phyloP scores from a whole-genome alignment of 1,140 invertebrate species.

The Meloidogyne exigua region DNA sequence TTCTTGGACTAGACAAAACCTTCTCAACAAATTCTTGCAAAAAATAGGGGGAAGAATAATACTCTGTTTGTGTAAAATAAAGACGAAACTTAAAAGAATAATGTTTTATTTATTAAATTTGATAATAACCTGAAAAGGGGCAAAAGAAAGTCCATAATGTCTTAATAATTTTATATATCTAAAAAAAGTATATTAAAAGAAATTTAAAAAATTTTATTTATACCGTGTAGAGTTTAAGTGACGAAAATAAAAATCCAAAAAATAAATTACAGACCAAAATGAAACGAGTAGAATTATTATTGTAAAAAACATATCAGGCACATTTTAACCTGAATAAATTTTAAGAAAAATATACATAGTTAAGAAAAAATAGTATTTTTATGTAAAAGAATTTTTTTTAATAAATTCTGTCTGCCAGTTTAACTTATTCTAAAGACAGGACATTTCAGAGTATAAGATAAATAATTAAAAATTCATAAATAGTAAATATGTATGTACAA shows the following conservation, averaged over 20 bases:
- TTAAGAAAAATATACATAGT: not conserved
- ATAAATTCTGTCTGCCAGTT: too few species aligned
- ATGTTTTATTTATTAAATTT: not conserved
- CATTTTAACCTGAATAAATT: not conserved
- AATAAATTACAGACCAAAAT: conserved; percentile 35
- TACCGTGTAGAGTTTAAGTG: conserved; percentile 30
- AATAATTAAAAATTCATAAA: too few species aligned
- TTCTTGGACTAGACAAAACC: conserved; percentile 13
- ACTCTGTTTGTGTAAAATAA: conserved; percentile 24
- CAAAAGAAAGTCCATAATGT: conserved; percentile 32
- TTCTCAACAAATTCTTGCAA: conserved; percentile 27
- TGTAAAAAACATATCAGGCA: conserved; percentile 28
- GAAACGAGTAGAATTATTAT: conserved; percentile 36
- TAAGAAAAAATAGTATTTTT: too few species aligned
- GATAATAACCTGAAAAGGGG: conserved; percentile 26
- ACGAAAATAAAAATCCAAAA: conserved; percentile 31
- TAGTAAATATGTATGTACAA: too few species aligned
- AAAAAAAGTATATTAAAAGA: not conserved
- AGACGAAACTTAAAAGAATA: conserved; percentile 28
- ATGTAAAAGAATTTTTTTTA: too few species aligned
- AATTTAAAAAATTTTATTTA: not conserved
- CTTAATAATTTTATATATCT: conserved; percentile 35
- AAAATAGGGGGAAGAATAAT: conserved; percentile 8
- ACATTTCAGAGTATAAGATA: too few species aligned
- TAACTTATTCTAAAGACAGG: too few species aligned